Percentiles rank a stretch among this genome's conserved stretches.
Conservation (phyloP, 2,797 vertebrate species). For the Anomalospiza imberbis region DNA sequence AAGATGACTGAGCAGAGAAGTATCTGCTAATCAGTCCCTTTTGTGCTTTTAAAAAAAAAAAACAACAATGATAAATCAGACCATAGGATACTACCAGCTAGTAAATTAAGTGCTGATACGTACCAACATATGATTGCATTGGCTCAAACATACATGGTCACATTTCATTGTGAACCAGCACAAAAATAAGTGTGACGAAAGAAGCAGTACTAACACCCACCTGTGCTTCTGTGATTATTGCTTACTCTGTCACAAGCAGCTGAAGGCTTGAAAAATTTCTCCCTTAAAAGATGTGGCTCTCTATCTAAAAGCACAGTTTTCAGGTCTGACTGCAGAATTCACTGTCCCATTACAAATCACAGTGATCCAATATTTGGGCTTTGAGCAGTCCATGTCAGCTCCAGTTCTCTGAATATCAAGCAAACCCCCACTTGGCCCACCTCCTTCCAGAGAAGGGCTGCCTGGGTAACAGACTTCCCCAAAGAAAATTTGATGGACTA, state of each 20-base stretch:
- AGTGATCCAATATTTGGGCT: background rate
- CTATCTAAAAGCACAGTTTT: background rate
- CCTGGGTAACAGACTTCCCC: background rate
- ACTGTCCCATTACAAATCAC: background rate
- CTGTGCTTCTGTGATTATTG: background rate
- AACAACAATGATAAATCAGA: background rate
- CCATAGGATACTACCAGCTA: background rate
- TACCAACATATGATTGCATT: background rate
- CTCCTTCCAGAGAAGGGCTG: background rate
- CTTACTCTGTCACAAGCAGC: background rate
- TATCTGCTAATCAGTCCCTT: background rate
- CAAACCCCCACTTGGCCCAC: background rate
- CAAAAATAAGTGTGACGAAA: background rate
- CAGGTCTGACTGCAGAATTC: background rate
- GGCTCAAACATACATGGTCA: background rate
- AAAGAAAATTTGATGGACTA: background rate
- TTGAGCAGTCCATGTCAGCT: background rate
- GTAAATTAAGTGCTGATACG: background rate
- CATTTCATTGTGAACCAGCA: background rate
- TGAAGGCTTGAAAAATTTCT: background rate
- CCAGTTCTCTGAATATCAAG: background rate
- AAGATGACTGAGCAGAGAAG: background rate
- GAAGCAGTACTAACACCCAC: background rate
- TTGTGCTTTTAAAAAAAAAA: background rate
- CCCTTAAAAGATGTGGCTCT: background rate